Evolutionary conservation across 1,140 invertebrate species (phyloP).

Genomic region (Ostrea denselamellosa): DNA sequence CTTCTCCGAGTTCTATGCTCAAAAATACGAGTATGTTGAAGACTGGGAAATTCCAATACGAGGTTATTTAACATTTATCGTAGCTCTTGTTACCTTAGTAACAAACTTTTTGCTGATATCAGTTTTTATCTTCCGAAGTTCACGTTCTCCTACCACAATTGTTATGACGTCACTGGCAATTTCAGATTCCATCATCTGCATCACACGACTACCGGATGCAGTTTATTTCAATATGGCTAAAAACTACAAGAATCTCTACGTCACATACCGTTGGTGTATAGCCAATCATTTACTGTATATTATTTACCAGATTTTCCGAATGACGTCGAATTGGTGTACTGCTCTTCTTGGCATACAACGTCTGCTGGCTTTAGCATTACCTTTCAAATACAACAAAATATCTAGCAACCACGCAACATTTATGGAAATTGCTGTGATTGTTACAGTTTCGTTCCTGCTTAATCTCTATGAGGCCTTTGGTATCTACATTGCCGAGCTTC

Average conservation of each 20-base stretch:
- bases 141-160: conserved; percentile 45
- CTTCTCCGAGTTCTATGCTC: not conserved
- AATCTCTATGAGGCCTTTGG: conserved; percentile 45
- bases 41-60: conserved; percentile 40
- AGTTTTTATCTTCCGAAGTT: conserved; percentile 45
- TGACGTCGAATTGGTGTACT: conserved; percentile 54
- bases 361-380: conserved; percentile 42
- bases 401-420: conserved; percentile 36
- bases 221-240: conserved; percentile 50
- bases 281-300: conserved; percentile 24
- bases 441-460: conserved; percentile 34
- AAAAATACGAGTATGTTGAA: not conserved
- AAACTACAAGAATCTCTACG: conserved; percentile 44
- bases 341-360: conserved; percentile 52
- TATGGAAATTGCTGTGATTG: conserved; percentile 4
- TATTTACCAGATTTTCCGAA: conserved; percentile 36
- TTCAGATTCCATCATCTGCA: conserved; percentile 51
- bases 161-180: conserved; percentile 47
- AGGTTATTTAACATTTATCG: conserved; percentile 9
- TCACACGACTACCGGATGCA: conserved; percentile 7
- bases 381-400: conserved; percentile 43
- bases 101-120: conserved; percentile 49
- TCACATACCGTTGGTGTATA: conserved; percentile 48
- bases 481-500: conserved; percentile 34
- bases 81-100: conserved; percentile 48